phyloP scores from a whole-genome alignment of 2,797 vertebrate genomes.

The Platalea minor region DNA sequence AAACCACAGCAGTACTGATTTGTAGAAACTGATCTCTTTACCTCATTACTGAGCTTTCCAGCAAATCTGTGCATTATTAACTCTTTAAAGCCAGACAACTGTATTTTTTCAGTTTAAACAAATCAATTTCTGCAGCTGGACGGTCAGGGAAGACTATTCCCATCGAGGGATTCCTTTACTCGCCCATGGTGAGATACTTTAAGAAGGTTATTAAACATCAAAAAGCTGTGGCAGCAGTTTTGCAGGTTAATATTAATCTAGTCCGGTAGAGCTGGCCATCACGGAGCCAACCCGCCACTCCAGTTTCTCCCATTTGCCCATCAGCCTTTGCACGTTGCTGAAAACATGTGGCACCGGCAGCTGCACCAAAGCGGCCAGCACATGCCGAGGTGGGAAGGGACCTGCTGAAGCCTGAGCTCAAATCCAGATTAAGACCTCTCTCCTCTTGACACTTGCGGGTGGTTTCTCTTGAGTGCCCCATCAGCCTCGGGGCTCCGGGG shows the following conservation, averaged over 20 bases:
- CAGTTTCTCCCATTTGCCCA: neutral
- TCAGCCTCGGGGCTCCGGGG: fast-evolving
- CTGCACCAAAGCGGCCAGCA: neutral
- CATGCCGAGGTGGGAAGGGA: neutral
- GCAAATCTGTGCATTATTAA: neutral
- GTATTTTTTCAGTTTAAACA: neutral
- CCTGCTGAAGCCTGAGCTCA: neutral
- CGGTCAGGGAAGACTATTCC: neutral
- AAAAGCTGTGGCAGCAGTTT: neutral
- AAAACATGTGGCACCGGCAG: neutral
- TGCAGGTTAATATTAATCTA: neutral
- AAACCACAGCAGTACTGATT: neutral
- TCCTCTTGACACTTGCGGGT: too few relatives aligned
- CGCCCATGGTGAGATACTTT: neutral
- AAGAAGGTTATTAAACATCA: neutral
- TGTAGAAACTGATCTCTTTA: neutral
- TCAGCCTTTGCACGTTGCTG: neutral
- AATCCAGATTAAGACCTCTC: neutral
- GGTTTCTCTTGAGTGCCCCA: neutral
- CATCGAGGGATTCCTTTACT: neutral
- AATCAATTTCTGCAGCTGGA: neutral
- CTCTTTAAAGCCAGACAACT: neutral
- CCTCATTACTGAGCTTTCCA: neutral
- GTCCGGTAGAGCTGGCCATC: neutral
- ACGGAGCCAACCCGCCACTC: fast-evolving